A percentile compares a stretch with the other conserved stretches of the same genome.
These are phyloP conservation scores for Arge pagana DNA, from an alignment of 2,888 invertebrate species.

Conservation along the genomic window DNA sequence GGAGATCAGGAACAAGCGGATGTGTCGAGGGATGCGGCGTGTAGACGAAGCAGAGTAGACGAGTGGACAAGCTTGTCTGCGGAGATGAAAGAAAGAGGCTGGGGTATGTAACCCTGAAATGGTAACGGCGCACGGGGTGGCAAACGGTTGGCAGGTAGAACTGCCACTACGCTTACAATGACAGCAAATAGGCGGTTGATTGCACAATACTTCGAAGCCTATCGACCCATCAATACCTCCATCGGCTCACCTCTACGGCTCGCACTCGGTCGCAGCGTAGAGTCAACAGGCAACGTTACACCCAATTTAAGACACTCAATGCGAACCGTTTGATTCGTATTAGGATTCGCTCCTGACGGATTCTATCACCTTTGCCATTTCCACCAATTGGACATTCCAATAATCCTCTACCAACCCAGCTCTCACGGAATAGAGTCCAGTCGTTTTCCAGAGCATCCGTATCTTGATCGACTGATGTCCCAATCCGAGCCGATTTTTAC, in stretches of 20 bases:
- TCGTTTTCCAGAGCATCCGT: too few relatives aligned
- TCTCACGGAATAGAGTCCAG: too few relatives aligned
- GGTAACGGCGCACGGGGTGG: neutral
- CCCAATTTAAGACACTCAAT: constrained; percentile 55
- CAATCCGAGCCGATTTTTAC: too few relatives aligned
- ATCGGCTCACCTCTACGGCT: neutral
- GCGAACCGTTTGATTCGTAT: constrained; percentile 45
- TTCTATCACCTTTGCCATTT: neutral
- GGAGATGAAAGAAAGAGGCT: constrained; percentile 42
- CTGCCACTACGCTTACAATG: constrained; percentile 50
- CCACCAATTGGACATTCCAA: neutral
- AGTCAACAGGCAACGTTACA: constrained; percentile 57
- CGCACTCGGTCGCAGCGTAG: constrained; percentile 13
- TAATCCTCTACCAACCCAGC: too few relatives aligned
- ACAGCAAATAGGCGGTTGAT: constrained; percentile 58
- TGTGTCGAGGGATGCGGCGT: constrained; percentile 31
- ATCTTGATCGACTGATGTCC: too few relatives aligned
- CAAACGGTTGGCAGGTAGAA: constrained; percentile 4
- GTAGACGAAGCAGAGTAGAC: constrained; percentile 30
- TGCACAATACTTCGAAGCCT: constrained; percentile 57
- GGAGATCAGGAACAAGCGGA: too few relatives aligned
- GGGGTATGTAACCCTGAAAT: constrained; percentile 43
- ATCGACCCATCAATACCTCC: constrained; percentile 51
- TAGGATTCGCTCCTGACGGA: constrained; percentile 28
- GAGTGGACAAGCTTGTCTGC: constrained; percentile 22